Conservation (phyloP, 92 coral and sea anemone genomes). For the Palythoa heliodiscus region DNA sequence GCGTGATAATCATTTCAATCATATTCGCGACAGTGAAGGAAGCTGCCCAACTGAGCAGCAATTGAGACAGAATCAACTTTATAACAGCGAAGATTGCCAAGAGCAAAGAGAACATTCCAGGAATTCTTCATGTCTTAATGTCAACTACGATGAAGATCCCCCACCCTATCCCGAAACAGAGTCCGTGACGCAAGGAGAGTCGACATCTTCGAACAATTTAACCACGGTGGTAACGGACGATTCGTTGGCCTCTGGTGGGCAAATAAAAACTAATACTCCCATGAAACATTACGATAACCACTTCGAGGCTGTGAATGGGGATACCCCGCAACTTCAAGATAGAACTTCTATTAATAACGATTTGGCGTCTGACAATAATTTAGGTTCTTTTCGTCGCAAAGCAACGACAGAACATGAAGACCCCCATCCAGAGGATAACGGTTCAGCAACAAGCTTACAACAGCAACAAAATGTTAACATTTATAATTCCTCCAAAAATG, state of each 20-base stretch:
- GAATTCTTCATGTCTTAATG: not conserved
- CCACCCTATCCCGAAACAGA: slow-evolving; percentile 31
- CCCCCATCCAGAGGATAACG: not conserved
- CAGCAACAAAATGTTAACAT: not conserved
- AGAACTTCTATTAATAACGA: not conserved
- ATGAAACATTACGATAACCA: not conserved
- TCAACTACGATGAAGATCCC: not conserved
- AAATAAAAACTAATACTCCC: not conserved
- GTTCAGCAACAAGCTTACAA: not conserved
- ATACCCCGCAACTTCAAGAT: not conserved
- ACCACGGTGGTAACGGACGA: not conserved
- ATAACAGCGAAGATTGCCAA: not conserved
- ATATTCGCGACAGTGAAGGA: not conserved
- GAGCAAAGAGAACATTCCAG: not conserved
- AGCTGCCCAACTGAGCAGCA: not conserved
- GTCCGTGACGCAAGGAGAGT: slow-evolving; percentile 1
- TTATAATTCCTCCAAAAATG: not conserved
- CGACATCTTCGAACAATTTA: not conserved
- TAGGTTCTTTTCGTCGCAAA: not conserved
- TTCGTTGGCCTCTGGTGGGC: not conserved
- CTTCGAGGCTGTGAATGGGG: not conserved
- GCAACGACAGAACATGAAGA: not conserved
- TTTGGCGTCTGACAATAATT: not conserved
- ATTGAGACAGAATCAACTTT: not conserved
- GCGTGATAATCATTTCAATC: not conserved